Conservation (phyloP, 2,797 vertebrate genomes). For the Falco biarmicus region DNA sequence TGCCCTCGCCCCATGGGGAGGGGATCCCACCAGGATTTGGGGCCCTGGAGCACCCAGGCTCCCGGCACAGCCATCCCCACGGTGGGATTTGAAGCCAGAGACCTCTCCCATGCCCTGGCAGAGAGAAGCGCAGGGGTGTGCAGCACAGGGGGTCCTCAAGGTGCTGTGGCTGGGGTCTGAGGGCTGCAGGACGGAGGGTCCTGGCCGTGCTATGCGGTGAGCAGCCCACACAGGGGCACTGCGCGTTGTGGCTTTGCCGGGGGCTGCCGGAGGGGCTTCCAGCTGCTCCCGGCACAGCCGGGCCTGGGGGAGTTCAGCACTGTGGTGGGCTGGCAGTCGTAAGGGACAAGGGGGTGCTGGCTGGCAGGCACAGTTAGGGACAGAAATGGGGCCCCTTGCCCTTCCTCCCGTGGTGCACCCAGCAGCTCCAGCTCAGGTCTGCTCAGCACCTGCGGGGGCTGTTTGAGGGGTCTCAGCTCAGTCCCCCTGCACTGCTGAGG, state of each 20-base stretch:
- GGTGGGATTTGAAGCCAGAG: accelerated
- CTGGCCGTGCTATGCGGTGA: neutral
- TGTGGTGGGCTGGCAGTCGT: neutral
- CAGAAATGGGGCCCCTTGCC: neutral
- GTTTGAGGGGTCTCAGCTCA: neutral
- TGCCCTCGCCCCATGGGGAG: accelerated
- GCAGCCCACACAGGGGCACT: constrained; percentile 69
- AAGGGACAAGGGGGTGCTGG: accelerated
- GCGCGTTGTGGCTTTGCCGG: neutral
- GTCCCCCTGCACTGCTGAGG: too few relatives aligned
- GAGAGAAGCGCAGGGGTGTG: neutral
- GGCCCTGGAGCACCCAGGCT: neutral
- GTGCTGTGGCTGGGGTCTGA: neutral
- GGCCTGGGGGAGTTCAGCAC: neutral
- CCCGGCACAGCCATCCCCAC: accelerated
- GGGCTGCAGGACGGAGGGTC: neutral
- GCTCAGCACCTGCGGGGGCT: accelerated
- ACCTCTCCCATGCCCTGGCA: neutral
- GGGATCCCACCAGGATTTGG: accelerated
- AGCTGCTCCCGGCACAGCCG: neutral
- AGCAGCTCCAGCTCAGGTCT: accelerated
- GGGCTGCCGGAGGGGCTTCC: neutral
- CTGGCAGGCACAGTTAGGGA: accelerated
- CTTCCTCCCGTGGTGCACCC: neutral
- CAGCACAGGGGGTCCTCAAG: neutral